A percentile compares a stretch with the other conserved stretches of the same genome.
Evolutionary conservation across 2,113 vertebrate species (phyloP).

Genomic region (Elephantulus edwardii): DNA sequence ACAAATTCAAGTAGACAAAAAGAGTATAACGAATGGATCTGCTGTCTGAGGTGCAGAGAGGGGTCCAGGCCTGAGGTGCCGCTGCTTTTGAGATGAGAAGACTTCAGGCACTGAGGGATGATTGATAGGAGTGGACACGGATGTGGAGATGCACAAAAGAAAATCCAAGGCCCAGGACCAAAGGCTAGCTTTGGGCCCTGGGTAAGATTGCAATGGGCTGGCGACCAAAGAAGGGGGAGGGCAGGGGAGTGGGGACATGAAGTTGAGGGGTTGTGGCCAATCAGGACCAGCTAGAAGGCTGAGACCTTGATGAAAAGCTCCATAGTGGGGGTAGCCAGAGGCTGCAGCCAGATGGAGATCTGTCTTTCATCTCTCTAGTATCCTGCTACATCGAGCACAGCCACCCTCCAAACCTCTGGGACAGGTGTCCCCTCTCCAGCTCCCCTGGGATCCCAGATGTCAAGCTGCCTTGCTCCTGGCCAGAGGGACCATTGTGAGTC

Average conservation of each 20-base stretch:
- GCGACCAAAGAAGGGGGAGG: neutral
- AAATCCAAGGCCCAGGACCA: neutral
- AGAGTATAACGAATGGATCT: too few relatives aligned
- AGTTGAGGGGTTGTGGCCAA: neutral
- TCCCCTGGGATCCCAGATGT: neutral
- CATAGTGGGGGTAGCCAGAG: too few relatives aligned
- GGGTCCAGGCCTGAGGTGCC: too few relatives aligned
- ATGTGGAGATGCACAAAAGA: neutral
- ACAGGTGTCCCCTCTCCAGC: neutral
- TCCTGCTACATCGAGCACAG: too few relatives aligned
- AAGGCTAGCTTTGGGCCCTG: too few relatives aligned
- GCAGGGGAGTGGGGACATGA: neutral
- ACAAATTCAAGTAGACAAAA: constrained; percentile 76
- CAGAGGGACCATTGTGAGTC: neutral
- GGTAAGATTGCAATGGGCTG: neutral
- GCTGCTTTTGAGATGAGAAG: too few relatives aligned
- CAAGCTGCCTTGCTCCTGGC: neutral
- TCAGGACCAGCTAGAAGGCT: too few relatives aligned
- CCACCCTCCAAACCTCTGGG: too few relatives aligned
- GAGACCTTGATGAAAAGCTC: too few relatives aligned
- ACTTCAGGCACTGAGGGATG: neutral
- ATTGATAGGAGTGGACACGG: neutral
- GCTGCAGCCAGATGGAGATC: too few relatives aligned
- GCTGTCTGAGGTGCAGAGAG: too few relatives aligned
- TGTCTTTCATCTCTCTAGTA: too few relatives aligned